Evolutionary conservation across 2,113 vertebrate genomes (phyloP), one percentile per base, ranked within the genome.

Genomic region (Lates calcarifer): DNA sequence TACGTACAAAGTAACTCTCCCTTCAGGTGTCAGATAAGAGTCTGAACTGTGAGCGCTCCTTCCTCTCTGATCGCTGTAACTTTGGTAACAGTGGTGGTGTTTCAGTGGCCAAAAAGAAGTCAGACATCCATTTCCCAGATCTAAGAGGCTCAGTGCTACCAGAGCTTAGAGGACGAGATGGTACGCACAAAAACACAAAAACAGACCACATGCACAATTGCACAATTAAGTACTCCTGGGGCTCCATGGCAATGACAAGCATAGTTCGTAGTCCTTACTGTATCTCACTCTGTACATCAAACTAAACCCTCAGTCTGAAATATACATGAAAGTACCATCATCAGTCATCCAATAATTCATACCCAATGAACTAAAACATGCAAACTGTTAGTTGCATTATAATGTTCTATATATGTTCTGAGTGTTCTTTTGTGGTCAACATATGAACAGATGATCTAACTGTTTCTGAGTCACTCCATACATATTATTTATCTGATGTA

Each of bases 71-170:
- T 39, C 39, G 18, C 29, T 9, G 68, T 49, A 62, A 79, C 70
- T 49, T 10, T 13, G 45, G 79, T 12, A 76, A 73, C 68, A 58
- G 33, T 8, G 22, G 65, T 0, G 17, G 72, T 3, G 14, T 29
- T 18, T 20, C n/a, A 1, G 18, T 20, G 10, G 4, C 49, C 55
- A 90, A 76, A 47, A 91, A 51, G 63, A 90, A 71, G 22, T 35
- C 73, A 0, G 83, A 81, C 12, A 5, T 89, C 37, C 74, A 87
- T 60, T 87, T 92, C 20, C 89, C 89, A 22, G 87, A 87, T 71
- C 18, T 91, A 1, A 86, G 77, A 64, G 63, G 56, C 28, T 64
- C 80, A 2, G 24, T 28, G 61, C 51, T 72, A 37, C 82, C 68
- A 6, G 86, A 89, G 26, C 63, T 74, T 47, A 69, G 68, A 84